A percentile compares a stretch with the other conserved stretches of the same genome.
phyloP scores from a whole-genome alignment of 2,888 invertebrate genomes.

The Cordilura impudica region DNA sequence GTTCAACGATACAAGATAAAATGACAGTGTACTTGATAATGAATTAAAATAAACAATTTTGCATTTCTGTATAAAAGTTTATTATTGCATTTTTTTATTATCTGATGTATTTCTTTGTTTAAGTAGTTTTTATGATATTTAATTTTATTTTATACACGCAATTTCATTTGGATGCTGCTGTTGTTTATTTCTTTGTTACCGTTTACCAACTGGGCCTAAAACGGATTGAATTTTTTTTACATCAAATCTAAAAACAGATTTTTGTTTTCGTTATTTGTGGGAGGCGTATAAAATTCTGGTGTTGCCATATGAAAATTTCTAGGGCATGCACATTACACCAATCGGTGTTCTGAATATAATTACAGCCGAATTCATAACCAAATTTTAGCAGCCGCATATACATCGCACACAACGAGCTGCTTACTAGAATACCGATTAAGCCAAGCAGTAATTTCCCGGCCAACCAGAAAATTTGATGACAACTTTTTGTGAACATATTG shows the following conservation, averaged over 20 bases:
- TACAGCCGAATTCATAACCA: too few species aligned
- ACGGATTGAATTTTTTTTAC: conserved; percentile 29
- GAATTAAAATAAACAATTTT: neutral
- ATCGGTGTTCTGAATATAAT: too few species aligned
- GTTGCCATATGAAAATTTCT: conserved; percentile 24
- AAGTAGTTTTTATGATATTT: neutral
- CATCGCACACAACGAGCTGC: too few species aligned
- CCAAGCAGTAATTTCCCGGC: too few species aligned
- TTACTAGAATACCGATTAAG: too few species aligned
- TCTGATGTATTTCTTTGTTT: conserved; percentile 51
- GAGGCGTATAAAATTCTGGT: conserved; percentile 26
- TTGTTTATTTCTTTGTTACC: conserved; percentile 49
- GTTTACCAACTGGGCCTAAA: conserved; percentile 44
- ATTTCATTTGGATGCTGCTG: conserved; percentile 13
- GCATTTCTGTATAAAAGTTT: neutral
- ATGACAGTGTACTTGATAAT: conserved; percentile 13
- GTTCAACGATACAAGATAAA: neutral
- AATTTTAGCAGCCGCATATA: too few species aligned
- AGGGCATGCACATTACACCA: too few species aligned
- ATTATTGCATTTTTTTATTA: conserved; percentile 25
- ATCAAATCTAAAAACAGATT: conserved; percentile 38
- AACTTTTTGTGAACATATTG: too few species aligned
- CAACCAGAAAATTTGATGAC: too few species aligned
- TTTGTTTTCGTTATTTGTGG: conserved; percentile 33
- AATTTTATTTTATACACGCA: conserved; percentile 15